phyloP scores from a whole-genome alignment of 1,140 invertebrate species.

The Hetaerina americana region DNA sequence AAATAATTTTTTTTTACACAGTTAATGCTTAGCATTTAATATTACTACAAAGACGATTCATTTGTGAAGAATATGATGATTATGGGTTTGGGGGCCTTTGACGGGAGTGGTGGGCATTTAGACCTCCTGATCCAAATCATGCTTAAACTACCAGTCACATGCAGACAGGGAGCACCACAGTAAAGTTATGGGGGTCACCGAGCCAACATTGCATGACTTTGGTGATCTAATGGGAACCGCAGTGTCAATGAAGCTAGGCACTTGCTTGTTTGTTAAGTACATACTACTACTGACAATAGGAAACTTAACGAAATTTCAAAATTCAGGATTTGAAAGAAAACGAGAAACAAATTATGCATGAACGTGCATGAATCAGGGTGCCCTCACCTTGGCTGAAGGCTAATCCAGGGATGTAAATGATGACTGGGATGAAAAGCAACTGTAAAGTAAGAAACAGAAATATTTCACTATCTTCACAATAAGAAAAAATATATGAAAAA shows the following conservation, averaged over 20 bases:
- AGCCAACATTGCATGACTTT: conserved; percentile 39
- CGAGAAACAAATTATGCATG: too few species aligned
- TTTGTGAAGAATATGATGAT: too few species aligned
- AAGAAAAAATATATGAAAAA: conserved; percentile 1
- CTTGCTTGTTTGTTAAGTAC: too few species aligned
- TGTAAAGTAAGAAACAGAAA: not conserved
- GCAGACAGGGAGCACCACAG: too few species aligned
- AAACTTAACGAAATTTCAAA: not conserved
- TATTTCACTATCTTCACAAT: not conserved
- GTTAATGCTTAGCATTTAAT: conserved; percentile 22
- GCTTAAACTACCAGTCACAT: too few species aligned
- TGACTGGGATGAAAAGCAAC: conserved; percentile 46
- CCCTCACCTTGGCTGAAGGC: conserved; percentile 51
- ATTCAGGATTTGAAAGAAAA: not conserved
- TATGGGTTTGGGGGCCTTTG: too few species aligned
- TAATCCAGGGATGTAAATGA: conserved; percentile 45
- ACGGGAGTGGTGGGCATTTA: too few species aligned
- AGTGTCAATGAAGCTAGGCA: not conserved
- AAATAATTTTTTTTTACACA: not conserved
- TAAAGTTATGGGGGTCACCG: too few species aligned
- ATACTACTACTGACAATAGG: too few species aligned
- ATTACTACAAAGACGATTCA: conserved; percentile 21
- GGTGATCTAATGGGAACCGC: conserved; percentile 14
- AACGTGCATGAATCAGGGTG: too few species aligned
- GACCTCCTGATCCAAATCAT: too few species aligned